Evolutionary conservation across 2,797 vertebrate species (phyloP).

Genomic region (Rhinatrema bivittatum): DNA sequence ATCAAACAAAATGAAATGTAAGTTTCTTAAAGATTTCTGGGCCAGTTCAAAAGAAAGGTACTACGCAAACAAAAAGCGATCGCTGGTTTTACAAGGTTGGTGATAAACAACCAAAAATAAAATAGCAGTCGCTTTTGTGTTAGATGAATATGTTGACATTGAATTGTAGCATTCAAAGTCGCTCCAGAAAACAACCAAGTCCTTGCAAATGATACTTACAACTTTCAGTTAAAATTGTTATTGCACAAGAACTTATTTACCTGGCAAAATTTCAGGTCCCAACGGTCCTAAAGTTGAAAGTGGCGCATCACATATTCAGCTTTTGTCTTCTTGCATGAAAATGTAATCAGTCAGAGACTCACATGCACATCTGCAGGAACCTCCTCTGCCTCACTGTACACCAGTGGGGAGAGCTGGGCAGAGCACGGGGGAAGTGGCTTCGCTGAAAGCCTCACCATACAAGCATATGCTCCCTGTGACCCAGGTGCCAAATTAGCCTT

Average conservation of each 20-base stretch:
- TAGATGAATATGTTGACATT: neutral
- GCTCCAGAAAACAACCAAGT: conserved; percentile 8
- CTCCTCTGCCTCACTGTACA: conserved; percentile 36
- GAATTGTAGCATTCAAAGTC: conserved; percentile 23
- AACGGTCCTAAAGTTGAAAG: conserved; percentile 34
- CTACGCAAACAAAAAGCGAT: conserved; percentile 1
- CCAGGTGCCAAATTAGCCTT: neutral
- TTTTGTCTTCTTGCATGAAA: conserved; percentile 47
- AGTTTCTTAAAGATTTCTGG: neutral
- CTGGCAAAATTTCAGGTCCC: conserved; percentile 34
- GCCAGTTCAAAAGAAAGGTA: conserved; percentile 4
- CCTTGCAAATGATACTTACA: conserved; percentile 34
- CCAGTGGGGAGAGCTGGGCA: conserved; percentile 32
- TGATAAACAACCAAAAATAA: conserved; percentile 4
- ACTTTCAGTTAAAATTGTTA: conserved; percentile 33
- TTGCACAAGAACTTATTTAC: conserved; percentile 30
- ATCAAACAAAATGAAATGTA: no score
- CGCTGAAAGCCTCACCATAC: conserved; percentile 3
- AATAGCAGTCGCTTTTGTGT: conserved; percentile 16
- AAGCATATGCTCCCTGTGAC: conserved; percentile 15
- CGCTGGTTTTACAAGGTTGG: conserved; percentile 14
- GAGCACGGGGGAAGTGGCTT: conserved; percentile 33
- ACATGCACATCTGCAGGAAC: conserved; percentile 25
- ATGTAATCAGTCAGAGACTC: conserved; percentile 47
- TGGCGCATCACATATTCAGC: conserved; percentile 38